Evolutionary conservation across 2,797 vertebrate genomes (phyloP).

Genomic region (Spinus olivaceus): DNA sequence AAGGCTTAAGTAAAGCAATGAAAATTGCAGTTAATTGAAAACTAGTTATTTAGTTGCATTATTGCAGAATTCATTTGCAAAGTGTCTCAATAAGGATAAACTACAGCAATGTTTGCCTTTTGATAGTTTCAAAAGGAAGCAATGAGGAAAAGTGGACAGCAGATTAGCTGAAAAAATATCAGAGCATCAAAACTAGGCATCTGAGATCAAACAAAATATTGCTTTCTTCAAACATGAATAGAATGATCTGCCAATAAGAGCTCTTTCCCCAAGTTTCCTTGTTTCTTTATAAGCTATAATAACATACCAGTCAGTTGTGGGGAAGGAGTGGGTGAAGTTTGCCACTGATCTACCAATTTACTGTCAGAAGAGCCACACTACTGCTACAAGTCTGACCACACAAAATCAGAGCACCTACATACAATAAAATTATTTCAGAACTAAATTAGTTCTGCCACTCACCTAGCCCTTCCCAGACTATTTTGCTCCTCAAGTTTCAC

Average conservation of each 20-base stretch:
- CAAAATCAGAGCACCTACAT: not conserved
- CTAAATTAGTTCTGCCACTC: not conserved
- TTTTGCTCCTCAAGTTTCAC: not conserved
- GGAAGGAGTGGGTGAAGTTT: not conserved
- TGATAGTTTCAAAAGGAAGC: not conserved
- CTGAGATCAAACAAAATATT: not conserved
- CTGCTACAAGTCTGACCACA: not conserved
- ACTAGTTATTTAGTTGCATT: not conserved
- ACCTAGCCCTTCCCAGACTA: not conserved
- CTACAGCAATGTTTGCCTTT: not conserved
- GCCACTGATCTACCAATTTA: not conserved
- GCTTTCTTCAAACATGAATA: not conserved
- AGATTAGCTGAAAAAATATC: not conserved
- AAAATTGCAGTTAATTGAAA: not conserved
- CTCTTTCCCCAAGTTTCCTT: not conserved
- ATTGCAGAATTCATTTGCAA: not conserved
- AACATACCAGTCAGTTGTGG: not conserved
- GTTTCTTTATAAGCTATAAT: not conserved
- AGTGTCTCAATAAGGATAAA: not conserved
- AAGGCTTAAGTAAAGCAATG: not conserved
- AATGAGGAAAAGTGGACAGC: not conserved
- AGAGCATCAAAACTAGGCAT: not conserved
- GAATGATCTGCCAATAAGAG: not conserved
- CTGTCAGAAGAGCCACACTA: not conserved
- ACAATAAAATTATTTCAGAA: not conserved